Percentiles rank a stretch among this genome's conserved stretches.
Conservation (phyloP, 2,113 vertebrate species). For the Istiophorus platypterus region DNA sequence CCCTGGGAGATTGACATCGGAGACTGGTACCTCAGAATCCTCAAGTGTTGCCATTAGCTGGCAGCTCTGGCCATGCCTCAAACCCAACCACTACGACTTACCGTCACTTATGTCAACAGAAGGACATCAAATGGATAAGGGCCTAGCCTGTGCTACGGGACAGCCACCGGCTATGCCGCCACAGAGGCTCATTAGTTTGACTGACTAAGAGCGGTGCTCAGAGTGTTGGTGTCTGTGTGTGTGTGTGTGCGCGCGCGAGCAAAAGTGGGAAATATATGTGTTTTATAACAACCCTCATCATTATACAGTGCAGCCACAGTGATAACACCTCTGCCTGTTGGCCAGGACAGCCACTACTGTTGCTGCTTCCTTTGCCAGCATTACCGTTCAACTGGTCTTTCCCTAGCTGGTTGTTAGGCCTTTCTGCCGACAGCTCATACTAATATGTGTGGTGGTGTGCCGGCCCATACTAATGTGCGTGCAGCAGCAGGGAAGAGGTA, state of each 20-base stretch:
- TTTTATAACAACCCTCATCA: constrained; percentile 68
- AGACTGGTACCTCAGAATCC: constrained; percentile 30
- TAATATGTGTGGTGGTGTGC: constrained; percentile 68
- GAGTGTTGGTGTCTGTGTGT: constrained; percentile 37
- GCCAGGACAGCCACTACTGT: constrained; percentile 51
- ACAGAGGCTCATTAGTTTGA: constrained; percentile 67
- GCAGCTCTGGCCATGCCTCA: constrained; percentile 33
- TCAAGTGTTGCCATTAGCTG: constrained; percentile 58
- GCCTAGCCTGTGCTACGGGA: constrained; percentile 6
- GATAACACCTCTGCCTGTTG: constrained; percentile 66
- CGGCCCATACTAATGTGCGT: constrained; percentile 70
- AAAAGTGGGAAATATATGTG: constrained; percentile 29
- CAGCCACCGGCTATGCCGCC: constrained; percentile 51
- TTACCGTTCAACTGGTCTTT: constrained; percentile 68
- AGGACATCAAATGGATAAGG: constrained; percentile 60
- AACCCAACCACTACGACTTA: constrained; percentile 40
- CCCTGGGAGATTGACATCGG: constrained; percentile 33
- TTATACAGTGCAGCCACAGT: constrained; percentile 68
- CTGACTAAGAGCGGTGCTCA: constrained; percentile 42
- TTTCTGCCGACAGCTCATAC: constrained; percentile 75
- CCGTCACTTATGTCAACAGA: constrained; percentile 62
- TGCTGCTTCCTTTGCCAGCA: constrained; percentile 47
- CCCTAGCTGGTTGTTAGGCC: constrained; percentile 63
- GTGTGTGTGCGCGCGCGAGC: constrained; percentile 31
- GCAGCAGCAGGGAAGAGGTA: constrained; percentile 49